These are phyloP conservation scores for Tribolium freemani DNA, from an alignment of 2,888 invertebrate species.

Conservation along the genomic window DNA sequence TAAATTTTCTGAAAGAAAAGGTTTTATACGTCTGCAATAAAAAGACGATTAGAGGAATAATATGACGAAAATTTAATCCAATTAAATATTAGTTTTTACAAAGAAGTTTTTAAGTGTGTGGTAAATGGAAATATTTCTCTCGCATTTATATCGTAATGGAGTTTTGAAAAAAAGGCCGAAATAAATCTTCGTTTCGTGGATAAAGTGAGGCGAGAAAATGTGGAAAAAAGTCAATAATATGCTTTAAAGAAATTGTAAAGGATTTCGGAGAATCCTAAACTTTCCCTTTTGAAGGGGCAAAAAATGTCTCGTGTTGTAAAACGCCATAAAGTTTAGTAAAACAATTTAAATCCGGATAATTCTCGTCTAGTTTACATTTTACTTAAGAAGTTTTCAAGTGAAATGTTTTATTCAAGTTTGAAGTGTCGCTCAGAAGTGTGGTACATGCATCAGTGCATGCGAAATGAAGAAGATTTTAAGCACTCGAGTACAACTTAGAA, in stretches of 20 bases:
- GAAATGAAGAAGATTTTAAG: constrained; percentile 8
- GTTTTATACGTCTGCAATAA: not conserved
- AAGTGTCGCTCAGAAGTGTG: not conserved
- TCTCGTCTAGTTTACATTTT: not conserved
- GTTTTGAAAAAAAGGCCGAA: not conserved
- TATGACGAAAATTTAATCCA: not conserved
- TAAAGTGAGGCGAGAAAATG: constrained; percentile 15
- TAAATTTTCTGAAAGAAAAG: not conserved
- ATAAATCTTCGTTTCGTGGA: constrained; percentile 22
- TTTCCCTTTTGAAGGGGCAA: not conserved
- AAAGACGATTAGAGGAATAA: not conserved
- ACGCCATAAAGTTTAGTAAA: not conserved
- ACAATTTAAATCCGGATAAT: not conserved
- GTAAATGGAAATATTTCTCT: not conserved
- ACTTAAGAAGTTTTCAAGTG: not conserved
- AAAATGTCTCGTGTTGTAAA: not conserved
- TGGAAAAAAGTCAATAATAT: constrained; percentile 19
- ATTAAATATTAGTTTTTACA: not conserved
- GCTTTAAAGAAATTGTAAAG: constrained; percentile 12
- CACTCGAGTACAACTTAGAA: constrained; percentile 19
- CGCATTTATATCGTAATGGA: not conserved
- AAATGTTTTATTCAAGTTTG: constrained; percentile 29
- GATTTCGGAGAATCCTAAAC: not conserved
- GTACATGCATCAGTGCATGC: constrained; percentile 20
- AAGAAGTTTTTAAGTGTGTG: not conserved